A percentile compares a stretch with the other conserved stretches of the same genome.
These are phyloP conservation scores for Omphaloscelis lunosa DNA, from an alignment of 2,888 invertebrate genomes.

Conservation along the genomic window DNA sequence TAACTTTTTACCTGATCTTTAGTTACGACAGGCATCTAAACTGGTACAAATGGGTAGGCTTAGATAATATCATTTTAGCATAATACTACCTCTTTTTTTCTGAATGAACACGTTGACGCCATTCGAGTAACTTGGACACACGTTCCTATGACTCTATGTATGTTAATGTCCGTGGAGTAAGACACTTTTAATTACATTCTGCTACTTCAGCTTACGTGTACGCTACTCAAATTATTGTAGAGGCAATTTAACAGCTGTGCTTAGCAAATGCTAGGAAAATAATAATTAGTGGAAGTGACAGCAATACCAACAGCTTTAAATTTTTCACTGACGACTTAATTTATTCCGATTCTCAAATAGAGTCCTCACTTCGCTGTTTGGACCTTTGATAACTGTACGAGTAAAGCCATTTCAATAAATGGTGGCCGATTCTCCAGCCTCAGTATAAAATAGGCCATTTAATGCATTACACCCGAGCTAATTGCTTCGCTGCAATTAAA, in stretches of 20 bases:
- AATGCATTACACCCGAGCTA: slow-evolving; percentile 62
- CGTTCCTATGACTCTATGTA: not conserved
- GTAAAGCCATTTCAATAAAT: slow-evolving; percentile 63
- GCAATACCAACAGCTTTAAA: slow-evolving; percentile 1
- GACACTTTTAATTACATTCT: slow-evolving; percentile 27
- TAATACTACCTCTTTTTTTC: not conserved
- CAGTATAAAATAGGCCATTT: slow-evolving; percentile 60
- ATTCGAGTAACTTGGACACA: slow-evolving; percentile 8
- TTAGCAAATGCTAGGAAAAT: slow-evolving; percentile 26
- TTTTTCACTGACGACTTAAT: slow-evolving; percentile 45
- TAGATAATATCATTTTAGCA: slow-evolving; percentile 18
- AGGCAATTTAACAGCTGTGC: slow-evolving; percentile 6
- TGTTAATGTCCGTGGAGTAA: not conserved
- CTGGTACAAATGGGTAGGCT: slow-evolving; percentile 27
- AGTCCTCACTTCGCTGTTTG: slow-evolving; percentile 51
- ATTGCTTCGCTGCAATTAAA: slow-evolving; percentile 63
- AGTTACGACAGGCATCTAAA: slow-evolving; percentile 36
- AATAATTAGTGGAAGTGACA: slow-evolving; percentile 32
- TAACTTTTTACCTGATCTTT: slow-evolving; percentile 55
- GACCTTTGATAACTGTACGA: slow-evolving; percentile 55
- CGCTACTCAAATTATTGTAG: not conserved
- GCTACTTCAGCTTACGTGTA: slow-evolving; percentile 24
- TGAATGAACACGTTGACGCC: not conserved
- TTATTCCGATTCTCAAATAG: slow-evolving; percentile 45
- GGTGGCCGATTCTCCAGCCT: slow-evolving; percentile 54